Percentiles rank a stretch among this genome's conserved stretches.
Evolutionary conservation across 2,113 vertebrate species (phyloP).

Genomic region (Etheostoma cragini): DNA sequence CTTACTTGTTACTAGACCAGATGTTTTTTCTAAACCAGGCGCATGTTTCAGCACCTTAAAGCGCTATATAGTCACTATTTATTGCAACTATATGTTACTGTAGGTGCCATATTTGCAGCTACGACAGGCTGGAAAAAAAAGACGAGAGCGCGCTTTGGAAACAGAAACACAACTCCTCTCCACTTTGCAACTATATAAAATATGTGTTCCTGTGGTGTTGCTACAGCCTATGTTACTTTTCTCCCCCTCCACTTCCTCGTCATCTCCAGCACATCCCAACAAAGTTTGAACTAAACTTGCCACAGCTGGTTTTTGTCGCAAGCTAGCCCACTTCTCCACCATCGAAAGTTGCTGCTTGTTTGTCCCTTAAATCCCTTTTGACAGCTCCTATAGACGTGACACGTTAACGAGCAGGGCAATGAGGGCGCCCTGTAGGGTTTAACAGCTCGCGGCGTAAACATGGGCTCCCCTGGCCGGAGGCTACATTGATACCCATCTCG

Average conservation of each 20-base stretch:
- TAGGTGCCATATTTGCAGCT: constrained; percentile 34
- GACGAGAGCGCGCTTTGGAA: constrained; percentile 40
- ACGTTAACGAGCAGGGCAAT: constrained; percentile 12
- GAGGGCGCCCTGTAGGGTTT: constrained; percentile 66
- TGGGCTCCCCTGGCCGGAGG: constrained; percentile 68
- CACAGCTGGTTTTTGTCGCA: constrained; percentile 11
- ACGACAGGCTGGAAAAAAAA: not conserved
- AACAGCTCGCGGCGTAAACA: constrained; percentile 44
- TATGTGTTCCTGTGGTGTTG: constrained; percentile 7
- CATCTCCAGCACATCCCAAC: constrained; percentile 42
- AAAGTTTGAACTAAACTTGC: constrained; percentile 72
- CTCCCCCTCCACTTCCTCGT: constrained; percentile 38
- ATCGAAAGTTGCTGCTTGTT: constrained; percentile 45
- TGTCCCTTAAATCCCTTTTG: constrained; percentile 14
- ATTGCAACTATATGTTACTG: constrained; percentile 3
- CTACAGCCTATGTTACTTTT: not conserved
- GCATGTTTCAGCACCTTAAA: not conserved
- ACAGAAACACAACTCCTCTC: constrained; percentile 27
- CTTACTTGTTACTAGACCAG: not conserved
- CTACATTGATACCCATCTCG: constrained; percentile 44
- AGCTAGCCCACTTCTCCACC: constrained; percentile 17
- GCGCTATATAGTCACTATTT: not conserved
- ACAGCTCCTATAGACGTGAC: constrained; percentile 31
- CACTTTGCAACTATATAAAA: constrained; percentile 28
- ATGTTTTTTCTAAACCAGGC: not conserved